These are phyloP conservation scores for Arrhopalites spinosus DNA, from an alignment of 2,888 invertebrate species.

Conservation along the genomic window DNA sequence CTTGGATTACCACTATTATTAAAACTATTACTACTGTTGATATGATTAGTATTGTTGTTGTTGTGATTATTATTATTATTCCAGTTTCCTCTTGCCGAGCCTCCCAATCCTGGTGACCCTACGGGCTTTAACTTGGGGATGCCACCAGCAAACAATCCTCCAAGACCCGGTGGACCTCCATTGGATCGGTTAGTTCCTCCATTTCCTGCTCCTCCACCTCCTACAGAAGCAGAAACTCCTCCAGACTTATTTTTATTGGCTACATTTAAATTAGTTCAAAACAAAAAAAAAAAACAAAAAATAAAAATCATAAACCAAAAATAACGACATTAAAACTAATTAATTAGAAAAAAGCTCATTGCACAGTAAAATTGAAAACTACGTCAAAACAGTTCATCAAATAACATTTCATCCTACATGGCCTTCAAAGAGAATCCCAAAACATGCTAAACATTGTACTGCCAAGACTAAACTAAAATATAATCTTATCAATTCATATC, in stretches of 20 bases:
- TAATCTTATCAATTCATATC: no score
- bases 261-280: neutral
- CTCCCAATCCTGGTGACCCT: conserved; percentile 48
- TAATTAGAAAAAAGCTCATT: neutral
- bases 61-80: conserved; percentile 37
- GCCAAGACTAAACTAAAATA: no score
- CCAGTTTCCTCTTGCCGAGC: conserved; percentile 60
- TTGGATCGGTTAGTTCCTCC: conserved; percentile 38
- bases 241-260: conserved; percentile 38
- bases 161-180: conserved; percentile 62
- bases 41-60: no score
- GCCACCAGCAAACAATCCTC: conserved; percentile 79
- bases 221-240: conserved; percentile 26
- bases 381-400: no score
- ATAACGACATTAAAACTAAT: neutral
- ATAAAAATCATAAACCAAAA: neutral
- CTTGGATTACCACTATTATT: conserved; percentile 34
- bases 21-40: conserved; percentile 21
- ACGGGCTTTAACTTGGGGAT: conserved; percentile 81
- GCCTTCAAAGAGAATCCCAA: no score
- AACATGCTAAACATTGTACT: no score
- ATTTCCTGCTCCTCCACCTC: conserved; percentile 30
- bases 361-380: no score
- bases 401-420: neutral
- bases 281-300: neutral